Evolutionary conservation across 1,140 invertebrate species (phyloP), one percentile per base, ranked within the genome.

Genomic region (Eueides isabella): DNA sequence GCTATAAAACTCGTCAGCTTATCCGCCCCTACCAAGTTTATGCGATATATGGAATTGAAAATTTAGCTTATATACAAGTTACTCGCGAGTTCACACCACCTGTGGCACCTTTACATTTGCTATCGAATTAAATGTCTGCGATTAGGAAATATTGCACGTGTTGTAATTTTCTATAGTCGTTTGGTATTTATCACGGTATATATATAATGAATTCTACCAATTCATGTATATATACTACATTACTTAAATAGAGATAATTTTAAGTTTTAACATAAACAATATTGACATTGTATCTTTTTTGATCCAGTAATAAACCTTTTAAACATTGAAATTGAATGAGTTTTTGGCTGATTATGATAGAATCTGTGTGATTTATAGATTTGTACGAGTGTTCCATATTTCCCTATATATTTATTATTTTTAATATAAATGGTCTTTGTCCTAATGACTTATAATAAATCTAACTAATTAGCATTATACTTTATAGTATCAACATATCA

Each of bases 361-460:
- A n/a, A 67, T 66, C 26, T 72, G 14, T 61, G 71, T 66, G 71
- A 72, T 72, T 61, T 66, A 72, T 72, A 67, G 64, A 67, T 72
- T 61, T 66, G 35, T 72, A 41, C n/a, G 44, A 69, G 67, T 72
- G 71, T 41, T 33, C 67, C 71, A 28, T n/a, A n/a, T n/a, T n/a
- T n/a, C n/a, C n/a, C n/a, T n/a, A n/a, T 69, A 61, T 35, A 61
- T 33, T 69, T 55, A 9, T 26, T 55, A 23, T 23, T 55, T 55
- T 55, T 23, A 55, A 55, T 26, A 19, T 48, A 12, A 23, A 66
- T 38, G 19, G 23, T 14, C 19, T 66, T 66, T 41, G 7, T 66
- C 26, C 14, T 66, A 55, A 26, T 55, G 48, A 55, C 26, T 2
- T 11, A 55, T 55, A 9, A 11, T n/a, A n/a, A n/a, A n/a, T n/a